Percentiles rank a stretch among this genome's conserved stretches.
Conservation (phyloP, 2,888 invertebrate genomes). For the Ferrisia virgata region DNA sequence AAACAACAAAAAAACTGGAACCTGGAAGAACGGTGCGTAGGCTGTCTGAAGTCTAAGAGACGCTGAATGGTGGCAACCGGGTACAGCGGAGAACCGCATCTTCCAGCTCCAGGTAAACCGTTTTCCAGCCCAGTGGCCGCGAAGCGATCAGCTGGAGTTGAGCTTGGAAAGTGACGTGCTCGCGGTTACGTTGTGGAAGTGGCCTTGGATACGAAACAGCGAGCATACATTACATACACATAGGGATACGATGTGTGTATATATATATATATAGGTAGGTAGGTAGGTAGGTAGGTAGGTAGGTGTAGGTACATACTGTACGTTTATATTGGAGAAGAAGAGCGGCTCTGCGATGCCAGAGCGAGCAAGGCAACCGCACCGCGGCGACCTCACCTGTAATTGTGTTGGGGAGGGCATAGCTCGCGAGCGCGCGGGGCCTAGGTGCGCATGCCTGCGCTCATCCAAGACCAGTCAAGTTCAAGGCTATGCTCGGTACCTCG, state of each 20-base stretch:
- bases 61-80: too few species aligned
- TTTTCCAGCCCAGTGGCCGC: neutral
- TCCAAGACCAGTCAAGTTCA: conserved; percentile 42
- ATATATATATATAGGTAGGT: too few species aligned
- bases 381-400: conserved; percentile 35
- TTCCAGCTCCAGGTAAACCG: neutral
- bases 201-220: conserved; percentile 35
- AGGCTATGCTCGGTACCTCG: conserved; percentile 9
- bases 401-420: conserved; percentile 23
- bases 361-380: neutral
- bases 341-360: neutral
- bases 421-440: conserved; percentile 1
- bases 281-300: too few species aligned
- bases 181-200: conserved; percentile 35
- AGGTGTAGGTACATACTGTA: too few species aligned
- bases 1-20: neutral
- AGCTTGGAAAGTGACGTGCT: neutral
- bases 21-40: neutral
- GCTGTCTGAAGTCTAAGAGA: neutral
- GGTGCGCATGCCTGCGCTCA: conserved; percentile 37
- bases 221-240: neutral
- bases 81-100: neutral
- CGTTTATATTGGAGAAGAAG: too few species aligned
- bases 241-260: neutral
- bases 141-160: neutral